Evolutionary conservation across 1,140 invertebrate genomes (phyloP).

Genomic region (Drosophila ohnishii): DNA sequence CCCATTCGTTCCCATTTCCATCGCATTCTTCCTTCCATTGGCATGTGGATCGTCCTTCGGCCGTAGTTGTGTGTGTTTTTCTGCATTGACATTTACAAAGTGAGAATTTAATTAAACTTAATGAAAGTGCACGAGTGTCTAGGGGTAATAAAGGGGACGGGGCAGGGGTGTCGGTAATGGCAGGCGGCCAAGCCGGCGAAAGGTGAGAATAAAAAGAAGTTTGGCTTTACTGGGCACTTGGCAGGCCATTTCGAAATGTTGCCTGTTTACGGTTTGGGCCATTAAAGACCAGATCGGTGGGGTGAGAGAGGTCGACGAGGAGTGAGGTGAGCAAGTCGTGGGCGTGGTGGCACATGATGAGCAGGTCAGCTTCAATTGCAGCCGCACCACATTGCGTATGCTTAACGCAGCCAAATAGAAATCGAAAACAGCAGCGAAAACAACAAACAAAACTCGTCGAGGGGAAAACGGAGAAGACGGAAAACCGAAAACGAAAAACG

Average conservation of each 20-base stretch:
- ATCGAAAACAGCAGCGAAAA: conserved; percentile 31
- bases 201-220: conserved; percentile 39
- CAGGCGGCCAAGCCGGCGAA: conserved; percentile 21
- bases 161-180: conserved; percentile 5
- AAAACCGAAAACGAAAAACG: not conserved
- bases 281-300: conserved; percentile 35
- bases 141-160: conserved; percentile 23
- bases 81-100: conserved; percentile 79
- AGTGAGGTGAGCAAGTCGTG: conserved; percentile 5
- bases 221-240: conserved; percentile 52
- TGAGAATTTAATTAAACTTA: conserved; percentile 80
- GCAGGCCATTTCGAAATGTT: conserved; percentile 50
- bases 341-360: conserved; percentile 29
- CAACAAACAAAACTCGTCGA: conserved; percentile 6
- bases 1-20: not conserved
- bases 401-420: conserved; percentile 66
- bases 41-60: conserved; percentile 52
- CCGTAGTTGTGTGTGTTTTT: conserved; percentile 45
- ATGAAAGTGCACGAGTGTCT: conserved; percentile 73
- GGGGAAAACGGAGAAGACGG: not conserved
- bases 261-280: conserved; percentile 50
- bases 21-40: not conserved
- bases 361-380: conserved; percentile 42
- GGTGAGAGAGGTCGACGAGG: no score
- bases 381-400: conserved; percentile 66